Evolutionary conservation across 2,888 invertebrate species (phyloP), one percentile per base, ranked within the genome.

Genomic region (Melanargia galathea): DNA sequence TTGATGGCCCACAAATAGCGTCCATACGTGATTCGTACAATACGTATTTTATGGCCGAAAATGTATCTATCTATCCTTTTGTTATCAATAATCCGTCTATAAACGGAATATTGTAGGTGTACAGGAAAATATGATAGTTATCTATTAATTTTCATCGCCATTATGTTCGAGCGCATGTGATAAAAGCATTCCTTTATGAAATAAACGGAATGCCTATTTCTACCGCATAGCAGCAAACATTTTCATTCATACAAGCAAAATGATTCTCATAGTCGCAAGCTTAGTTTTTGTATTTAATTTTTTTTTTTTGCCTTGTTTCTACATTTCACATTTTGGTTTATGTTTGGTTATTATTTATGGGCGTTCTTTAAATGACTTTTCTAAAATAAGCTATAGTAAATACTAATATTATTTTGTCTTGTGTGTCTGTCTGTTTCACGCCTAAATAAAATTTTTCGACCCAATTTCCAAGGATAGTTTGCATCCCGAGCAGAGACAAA

Each of bases 1-100:
- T 64, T 64, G 64, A 64, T 66, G 55, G 51, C 40, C 46, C 49
- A 49, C 59, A 62, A 62, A 62, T 64, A 59, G 64, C 59, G 54
- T 51, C 22, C 6, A 6, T 5, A 30, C 7, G 30, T 30, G 30
- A 30, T 30, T 30, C 30, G 30, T 43, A 8, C 2, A 56, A 66
- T 46, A 60, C 33, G 56, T 62, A 45, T 40, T 64, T 64, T 66
- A 62, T 62, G 38, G 40, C 51, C 30, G 18, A 57, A 67, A 64
- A 48, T 62, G 64, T 60, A 52, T 66, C 62, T 56, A 55, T 59
- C 16, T 62, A 64, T 60, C 59, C 56, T 11, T 64, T 62, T 59
- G 51, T 40, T 67, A 62, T 52, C 56, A 51, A 46, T 58, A 63
- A 40, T 40, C 16, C 16, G 56, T 60, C 46, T 51, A n/a, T 59